Base-by-base conservation (phyloP, 2,888 invertebrate genomes). In the Monochamus alternatus region DNA sequence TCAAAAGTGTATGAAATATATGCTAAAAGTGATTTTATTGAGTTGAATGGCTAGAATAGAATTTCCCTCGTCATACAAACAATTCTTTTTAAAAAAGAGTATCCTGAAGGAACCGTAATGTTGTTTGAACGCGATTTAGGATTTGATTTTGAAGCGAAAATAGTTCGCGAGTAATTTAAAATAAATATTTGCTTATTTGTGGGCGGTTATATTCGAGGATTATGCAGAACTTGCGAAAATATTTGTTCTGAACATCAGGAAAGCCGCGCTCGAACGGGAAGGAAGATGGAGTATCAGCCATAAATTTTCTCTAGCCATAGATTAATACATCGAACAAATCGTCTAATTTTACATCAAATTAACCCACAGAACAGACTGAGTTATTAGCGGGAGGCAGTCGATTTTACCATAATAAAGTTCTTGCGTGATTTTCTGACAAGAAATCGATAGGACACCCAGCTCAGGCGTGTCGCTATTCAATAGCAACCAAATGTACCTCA, bases 351-450 rank as follows among this genome's bases (percentile, higher is more conserved):
- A 78, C 77, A 73, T 74, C 70, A 71, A 78, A 78, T 78, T 75
- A 75, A 73, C 66, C 70, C 67, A 62, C 73, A 32, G 67, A 67
- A 74, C 71, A 75, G 74, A 78, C 75, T 78, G 74, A 75, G 71
- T 78, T 78, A 75, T 78, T 78, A 73, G 73, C 44, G 73, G 71
- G 63, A 70, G 70, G 77, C 75, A 75, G 73, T 68, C 74, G 74
- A 70, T 68, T 73, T 55, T n/a, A 70, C 66, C 66, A 71, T 74
- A 78, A 78, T 78, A 70, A 71, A 71, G 75, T 78, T 75, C 73
- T 78, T 70, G 77, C 77, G 77, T 75, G 77, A 78, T 78, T 78
- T 71, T 71, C 77, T 75, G 77, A 75, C 77, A 78, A 70, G 63
- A 71, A 78, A 78, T 75, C 73, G 75, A 75, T 73, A 58, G 55